A percentile compares a stretch with the other conserved stretches of the same genome.
Evolutionary conservation across 2,113 vertebrate species (phyloP).

Genomic region (Vireo altiloquus): DNA sequence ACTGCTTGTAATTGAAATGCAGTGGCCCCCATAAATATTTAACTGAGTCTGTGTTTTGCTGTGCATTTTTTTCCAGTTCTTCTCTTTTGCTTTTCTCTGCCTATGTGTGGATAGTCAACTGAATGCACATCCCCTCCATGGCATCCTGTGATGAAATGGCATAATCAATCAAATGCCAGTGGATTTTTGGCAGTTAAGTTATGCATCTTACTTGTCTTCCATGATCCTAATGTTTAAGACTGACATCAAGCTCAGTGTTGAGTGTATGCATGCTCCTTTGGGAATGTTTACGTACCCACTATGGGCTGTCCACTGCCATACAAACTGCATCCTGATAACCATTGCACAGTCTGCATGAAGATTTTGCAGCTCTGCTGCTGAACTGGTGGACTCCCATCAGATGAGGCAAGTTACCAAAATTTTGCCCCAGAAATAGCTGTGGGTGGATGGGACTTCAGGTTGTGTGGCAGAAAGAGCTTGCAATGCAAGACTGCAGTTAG

Average conservation of each 20-base stretch:
- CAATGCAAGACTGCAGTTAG: not conserved
- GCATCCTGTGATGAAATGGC: not conserved
- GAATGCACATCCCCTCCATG: not conserved
- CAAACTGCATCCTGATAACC: not conserved
- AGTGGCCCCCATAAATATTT: conserved; percentile 3
- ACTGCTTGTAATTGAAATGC: not conserved
- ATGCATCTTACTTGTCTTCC: not conserved
- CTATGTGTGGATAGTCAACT: not conserved
- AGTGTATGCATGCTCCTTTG: not conserved
- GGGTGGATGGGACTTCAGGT: not conserved
- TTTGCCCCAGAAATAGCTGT: not conserved
- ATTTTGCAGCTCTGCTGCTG: not conserved
- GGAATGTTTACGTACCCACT: not conserved
- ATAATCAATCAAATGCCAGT: too few species aligned
- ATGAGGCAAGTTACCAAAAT: not conserved
- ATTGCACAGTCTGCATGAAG: not conserved
- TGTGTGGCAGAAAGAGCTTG: not conserved
- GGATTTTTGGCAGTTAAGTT: not conserved
- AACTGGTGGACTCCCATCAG: not conserved
- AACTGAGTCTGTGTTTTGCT: not conserved
- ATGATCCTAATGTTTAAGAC: not conserved
- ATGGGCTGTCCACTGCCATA: not conserved
- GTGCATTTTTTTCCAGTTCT: not conserved
- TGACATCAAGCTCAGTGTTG: not conserved
- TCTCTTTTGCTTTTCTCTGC: not conserved